phyloP scores from a whole-genome alignment of 2,113 vertebrate species.

The Cricetomys ansorgei region DNA sequence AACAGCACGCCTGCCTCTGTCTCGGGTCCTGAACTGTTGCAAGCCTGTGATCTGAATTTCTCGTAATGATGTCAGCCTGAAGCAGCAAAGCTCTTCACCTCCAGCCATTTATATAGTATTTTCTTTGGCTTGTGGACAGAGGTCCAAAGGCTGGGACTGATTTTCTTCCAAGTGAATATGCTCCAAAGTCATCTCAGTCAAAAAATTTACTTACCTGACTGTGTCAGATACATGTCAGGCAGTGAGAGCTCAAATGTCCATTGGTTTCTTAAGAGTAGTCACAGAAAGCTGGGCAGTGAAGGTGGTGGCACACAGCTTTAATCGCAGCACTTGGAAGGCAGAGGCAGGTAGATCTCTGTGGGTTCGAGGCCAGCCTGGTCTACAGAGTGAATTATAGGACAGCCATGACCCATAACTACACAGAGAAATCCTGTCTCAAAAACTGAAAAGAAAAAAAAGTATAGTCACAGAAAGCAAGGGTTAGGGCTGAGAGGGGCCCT shows the following conservation, averaged over 20 bases:
- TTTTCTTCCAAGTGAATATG: neutral
- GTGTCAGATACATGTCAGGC: too few species aligned
- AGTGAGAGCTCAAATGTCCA: neutral
- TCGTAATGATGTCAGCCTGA: neutral
- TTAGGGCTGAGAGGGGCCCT: neutral
- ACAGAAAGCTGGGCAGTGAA: too few species aligned
- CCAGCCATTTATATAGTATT: neutral
- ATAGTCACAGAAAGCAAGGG: neutral
- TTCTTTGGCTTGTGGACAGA: neutral
- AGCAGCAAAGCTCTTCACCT: neutral
- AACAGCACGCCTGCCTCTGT: neutral
- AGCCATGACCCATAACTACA: too few species aligned
- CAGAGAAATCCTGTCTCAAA: too few species aligned
- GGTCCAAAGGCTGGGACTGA: neutral
- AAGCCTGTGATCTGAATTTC: neutral
- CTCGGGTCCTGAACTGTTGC: neutral
- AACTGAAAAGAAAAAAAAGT: too few species aligned
- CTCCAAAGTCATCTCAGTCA: neutral
- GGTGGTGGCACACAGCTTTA: too few species aligned
- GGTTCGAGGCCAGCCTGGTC: too few species aligned
- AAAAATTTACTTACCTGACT: neutral
- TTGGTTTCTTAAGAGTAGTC: too few species aligned
- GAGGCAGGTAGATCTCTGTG: too few species aligned
- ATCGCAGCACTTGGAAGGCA: too few species aligned
- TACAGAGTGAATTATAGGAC: too few species aligned